These are phyloP conservation scores for Helicolenus hilgendorfi DNA, from an alignment of 2,797 vertebrate genomes.

Conservation along the genomic window DNA sequence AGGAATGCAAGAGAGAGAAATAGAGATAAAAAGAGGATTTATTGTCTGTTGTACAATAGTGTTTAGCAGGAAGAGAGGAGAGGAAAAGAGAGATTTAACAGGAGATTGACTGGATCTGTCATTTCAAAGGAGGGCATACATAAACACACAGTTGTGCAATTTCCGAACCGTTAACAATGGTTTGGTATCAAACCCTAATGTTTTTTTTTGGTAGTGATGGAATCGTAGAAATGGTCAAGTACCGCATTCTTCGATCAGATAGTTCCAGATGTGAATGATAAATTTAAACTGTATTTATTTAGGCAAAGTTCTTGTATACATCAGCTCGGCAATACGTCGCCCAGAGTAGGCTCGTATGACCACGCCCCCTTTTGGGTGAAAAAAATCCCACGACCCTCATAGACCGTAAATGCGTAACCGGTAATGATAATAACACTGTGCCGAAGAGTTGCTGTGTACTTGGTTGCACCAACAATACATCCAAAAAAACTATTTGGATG, in stretches of 20 bases:
- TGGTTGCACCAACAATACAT: too few relatives aligned
- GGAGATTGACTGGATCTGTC: slow-evolving; percentile 65
- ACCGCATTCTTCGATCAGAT: not conserved
- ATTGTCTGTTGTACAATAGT: slow-evolving; percentile 57
- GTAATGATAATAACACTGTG: too few relatives aligned
- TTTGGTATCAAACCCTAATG: not conserved
- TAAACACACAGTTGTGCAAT: not conserved
- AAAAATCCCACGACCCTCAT: too few relatives aligned
- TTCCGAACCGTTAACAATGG: not conserved
- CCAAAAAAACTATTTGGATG: too few relatives aligned
- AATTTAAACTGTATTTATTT: too few relatives aligned
- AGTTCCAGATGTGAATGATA: not conserved
- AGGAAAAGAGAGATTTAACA: slow-evolving; percentile 53
- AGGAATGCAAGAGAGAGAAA: slow-evolving; percentile 46
- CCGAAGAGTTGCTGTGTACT: too few relatives aligned
- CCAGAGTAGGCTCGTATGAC: too few relatives aligned
- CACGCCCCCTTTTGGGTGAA: too few relatives aligned
- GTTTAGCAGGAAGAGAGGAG: slow-evolving; percentile 52
- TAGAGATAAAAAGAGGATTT: slow-evolving; percentile 55
- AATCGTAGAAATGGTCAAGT: not conserved
- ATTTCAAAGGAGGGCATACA: slow-evolving; percentile 31
- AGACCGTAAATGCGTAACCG: too few relatives aligned
- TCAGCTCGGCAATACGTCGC: too few relatives aligned
- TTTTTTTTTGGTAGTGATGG: not conserved
- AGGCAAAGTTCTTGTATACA: too few relatives aligned